Percentiles rank a stretch among this genome's conserved stretches.
Evolutionary conservation across 2,113 vertebrate genomes (phyloP).

Genomic region (Egretta garzetta): DNA sequence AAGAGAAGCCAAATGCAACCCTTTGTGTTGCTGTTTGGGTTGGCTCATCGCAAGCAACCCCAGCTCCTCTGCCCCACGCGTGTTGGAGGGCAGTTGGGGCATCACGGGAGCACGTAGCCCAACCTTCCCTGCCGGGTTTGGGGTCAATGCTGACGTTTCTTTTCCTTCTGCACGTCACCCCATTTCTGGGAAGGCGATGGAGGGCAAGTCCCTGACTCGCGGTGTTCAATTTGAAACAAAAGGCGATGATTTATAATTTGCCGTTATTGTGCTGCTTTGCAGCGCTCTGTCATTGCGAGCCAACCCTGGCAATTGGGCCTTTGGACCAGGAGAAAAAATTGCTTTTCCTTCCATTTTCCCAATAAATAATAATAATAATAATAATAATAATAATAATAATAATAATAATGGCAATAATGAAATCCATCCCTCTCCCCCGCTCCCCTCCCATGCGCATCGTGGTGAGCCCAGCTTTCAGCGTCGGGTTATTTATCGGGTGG

Average conservation of each 20-base stretch:
- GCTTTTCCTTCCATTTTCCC: slow-evolving; percentile 7
- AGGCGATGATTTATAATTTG: slow-evolving; percentile 73
- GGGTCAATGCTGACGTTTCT: rapidly evolving
- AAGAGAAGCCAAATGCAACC: slow-evolving; percentile 31
- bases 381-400: slow-evolving; percentile 55
- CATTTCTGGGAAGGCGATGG: not conserved
- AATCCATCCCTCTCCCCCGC: slow-evolving; percentile 32
- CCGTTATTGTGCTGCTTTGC: slow-evolving; percentile 46
- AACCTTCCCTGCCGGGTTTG: rapidly evolving
- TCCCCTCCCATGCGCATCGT: not conserved
- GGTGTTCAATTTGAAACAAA: slow-evolving; percentile 60
- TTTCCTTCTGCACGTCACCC: not conserved
- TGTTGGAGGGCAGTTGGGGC: not conserved
- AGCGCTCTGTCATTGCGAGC: not conserved
- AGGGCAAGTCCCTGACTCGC: slow-evolving; percentile 21
- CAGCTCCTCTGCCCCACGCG: rapidly evolving
- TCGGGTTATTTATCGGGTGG: slow-evolving; percentile 40
- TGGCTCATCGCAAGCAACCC: not conserved
- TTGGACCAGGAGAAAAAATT: slow-evolving; percentile 19
- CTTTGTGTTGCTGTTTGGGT: not conserved
- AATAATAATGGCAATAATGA: slow-evolving; percentile 64
- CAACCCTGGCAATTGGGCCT: slow-evolving; percentile 36
- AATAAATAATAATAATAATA: slow-evolving; percentile 65
- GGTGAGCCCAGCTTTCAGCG: slow-evolving; percentile 3
- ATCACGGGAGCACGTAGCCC: rapidly evolving